Percentiles rank a stretch among this genome's conserved stretches.
Evolutionary conservation across 2,797 vertebrate species (phyloP).

Genomic region (Argyrosomus regius): DNA sequence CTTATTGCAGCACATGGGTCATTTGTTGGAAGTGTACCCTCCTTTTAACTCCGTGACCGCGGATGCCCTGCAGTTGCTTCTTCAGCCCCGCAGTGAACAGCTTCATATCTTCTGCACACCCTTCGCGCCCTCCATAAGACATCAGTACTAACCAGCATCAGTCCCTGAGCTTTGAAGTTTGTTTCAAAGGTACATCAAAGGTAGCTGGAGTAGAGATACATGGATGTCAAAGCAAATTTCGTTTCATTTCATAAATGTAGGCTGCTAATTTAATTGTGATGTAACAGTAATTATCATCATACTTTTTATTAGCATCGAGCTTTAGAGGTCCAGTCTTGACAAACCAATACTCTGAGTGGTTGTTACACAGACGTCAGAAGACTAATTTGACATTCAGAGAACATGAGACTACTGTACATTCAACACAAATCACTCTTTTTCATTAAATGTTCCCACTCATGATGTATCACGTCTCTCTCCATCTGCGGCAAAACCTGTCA

Average conservation of each 20-base stretch:
- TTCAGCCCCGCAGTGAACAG: conserved; percentile 43
- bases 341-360: neutral
- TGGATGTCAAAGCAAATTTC: conserved; percentile 44
- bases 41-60: conserved; percentile 69
- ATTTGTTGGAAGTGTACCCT: conserved; percentile 63
- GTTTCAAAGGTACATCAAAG: conserved; percentile 78
- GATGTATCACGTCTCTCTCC: conserved; percentile 11
- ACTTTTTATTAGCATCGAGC: neutral
- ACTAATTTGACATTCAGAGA: conserved; percentile 35
- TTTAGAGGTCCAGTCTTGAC: neutral
- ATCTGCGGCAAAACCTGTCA: conserved; percentile 52
- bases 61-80: conserved; percentile 47
- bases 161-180: conserved; percentile 75
- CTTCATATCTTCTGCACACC: conserved; percentile 50
- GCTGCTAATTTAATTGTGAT: conserved; percentile 12
- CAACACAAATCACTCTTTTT: conserved; percentile 29
- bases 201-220: conserved; percentile 38
- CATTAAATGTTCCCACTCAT: conserved; percentile 30
- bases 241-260: conserved; percentile 12
- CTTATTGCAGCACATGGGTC: conserved; percentile 50
- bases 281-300: neutral
- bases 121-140: conserved; percentile 50
- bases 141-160: conserved; percentile 53
- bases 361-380: conserved; percentile 14
- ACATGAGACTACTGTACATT: neutral